Evolutionary conservation across 1,140 invertebrate genomes (phyloP), one percentile per base, ranked within the genome.

Genomic region (Papilio xuthus): DNA sequence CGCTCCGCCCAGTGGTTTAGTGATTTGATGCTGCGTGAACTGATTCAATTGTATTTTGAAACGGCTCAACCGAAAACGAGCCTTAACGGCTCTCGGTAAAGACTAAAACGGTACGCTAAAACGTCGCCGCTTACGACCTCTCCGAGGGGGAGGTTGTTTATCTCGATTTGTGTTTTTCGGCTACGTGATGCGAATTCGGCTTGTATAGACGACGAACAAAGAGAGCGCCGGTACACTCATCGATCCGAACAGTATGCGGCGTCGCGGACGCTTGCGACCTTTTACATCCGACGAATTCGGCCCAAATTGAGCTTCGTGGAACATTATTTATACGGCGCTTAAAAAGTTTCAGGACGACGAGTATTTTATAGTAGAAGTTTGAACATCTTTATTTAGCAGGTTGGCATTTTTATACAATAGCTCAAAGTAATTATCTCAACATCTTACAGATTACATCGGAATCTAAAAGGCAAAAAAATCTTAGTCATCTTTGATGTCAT

Each of bases 11-110:
- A 92, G 90, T 91, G 92, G 91, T 94, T 94, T 94, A 94, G 92
- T 94, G 91, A 94, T 93, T 94, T 94, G 92, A 94, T 94, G 92
- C 92, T 94, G 92, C 91, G 92, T 94, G 90, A 94, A 94, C 91
- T 94, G 92, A 94, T 94, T 94, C 92, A 94, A 94, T 94, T 93
- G 92, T 93, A 91, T 85, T 88, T 81, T 79, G 83, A 83, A 76
- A 71, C 82, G 80, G 83, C 76, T 80, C 85, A 78, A 84, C 85
- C 88, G 76, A 90, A 91, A 91, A 90, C 85, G 87, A 79, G 82
- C 88, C 88, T 89, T 92, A 93, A 92, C 77, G 18, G 86, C 85
- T 87, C 80, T 83, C 75, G 82, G 89, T 94, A 93, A 89, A 93
- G 92, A 86, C 90, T 84, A 94, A 90, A 92, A 91, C 92, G 83